A percentile compares a stretch with the other conserved stretches of the same genome.
These are phyloP conservation scores for Labroides dimidiatus DNA, from an alignment of 2,797 vertebrate genomes.

Conservation along the genomic window DNA sequence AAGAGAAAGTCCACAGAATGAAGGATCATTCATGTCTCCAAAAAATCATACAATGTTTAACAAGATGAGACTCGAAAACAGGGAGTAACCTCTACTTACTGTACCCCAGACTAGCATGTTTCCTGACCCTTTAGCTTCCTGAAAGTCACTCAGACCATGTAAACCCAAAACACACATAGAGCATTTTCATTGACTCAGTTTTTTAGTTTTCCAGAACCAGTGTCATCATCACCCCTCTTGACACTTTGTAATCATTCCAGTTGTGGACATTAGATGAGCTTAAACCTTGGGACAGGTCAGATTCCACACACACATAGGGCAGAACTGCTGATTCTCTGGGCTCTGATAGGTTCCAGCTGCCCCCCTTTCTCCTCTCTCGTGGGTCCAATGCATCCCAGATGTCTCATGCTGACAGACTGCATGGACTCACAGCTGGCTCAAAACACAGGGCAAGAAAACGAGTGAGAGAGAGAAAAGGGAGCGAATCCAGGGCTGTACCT, in stretches of 20 bases:
- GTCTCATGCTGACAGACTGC: constrained; percentile 73
- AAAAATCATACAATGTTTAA: no score
- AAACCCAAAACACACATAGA: no score
- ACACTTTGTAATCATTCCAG: constrained; percentile 33
- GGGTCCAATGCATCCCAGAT: constrained; percentile 82
- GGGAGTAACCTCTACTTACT: no score
- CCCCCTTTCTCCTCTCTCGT: constrained; percentile 51
- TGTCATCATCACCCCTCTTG: background rate
- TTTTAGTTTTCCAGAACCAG: no score
- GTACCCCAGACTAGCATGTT: no score
- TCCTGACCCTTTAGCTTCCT: no score
- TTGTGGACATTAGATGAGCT: constrained; percentile 16
- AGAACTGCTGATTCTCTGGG: constrained; percentile 61
- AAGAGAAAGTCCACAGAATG: no score
- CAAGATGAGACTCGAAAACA: no score
- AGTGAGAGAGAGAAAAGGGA: background rate
- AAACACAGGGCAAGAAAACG: constrained; percentile 34
- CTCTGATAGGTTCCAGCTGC: constrained; percentile 71
- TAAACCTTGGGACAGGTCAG: constrained; percentile 55
- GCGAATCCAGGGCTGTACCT: constrained; percentile 18
- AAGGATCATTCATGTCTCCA: no score
- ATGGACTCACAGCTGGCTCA: constrained; percentile 68
- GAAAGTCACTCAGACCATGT: no score
- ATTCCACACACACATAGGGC: constrained; percentile 50
- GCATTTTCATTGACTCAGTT: no score